A percentile compares a stretch with the other conserved stretches of the same genome.
These are phyloP conservation scores for Aphelenchoides avenae DNA, from an alignment of 1,140 invertebrate genomes.

Conservation along the genomic window DNA sequence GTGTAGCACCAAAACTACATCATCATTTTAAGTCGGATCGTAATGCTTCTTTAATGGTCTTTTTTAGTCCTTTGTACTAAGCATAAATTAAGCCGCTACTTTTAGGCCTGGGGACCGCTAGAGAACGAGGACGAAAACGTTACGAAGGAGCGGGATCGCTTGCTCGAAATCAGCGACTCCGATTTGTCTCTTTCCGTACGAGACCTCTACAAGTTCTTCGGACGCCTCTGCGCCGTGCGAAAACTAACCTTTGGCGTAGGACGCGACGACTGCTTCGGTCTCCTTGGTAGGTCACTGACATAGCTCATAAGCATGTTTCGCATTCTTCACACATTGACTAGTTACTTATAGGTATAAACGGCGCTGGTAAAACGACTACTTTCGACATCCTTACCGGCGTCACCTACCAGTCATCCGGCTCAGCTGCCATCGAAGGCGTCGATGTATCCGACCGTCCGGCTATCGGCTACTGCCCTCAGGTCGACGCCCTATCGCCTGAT, in stretches of 20 bases:
- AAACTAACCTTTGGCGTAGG: conserved; percentile 44
- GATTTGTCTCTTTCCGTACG: conserved; percentile 31
- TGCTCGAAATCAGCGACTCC: conserved; percentile 7
- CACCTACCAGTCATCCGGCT: conserved; percentile 20
- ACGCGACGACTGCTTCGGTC: conserved; percentile 43
- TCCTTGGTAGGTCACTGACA: conserved; percentile 45
- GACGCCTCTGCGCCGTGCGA: conserved; percentile 35
- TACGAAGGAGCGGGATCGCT: conserved; percentile 20
- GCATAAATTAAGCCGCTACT: no score
- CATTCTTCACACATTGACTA: neutral
- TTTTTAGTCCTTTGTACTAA: no score
- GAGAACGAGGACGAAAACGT: conserved; percentile 45
- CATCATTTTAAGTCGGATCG: no score
- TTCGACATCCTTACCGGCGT: conserved; percentile 46
- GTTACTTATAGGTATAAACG: conserved; percentile 37
- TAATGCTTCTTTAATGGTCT: no score
- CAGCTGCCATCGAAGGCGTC: conserved; percentile 28
- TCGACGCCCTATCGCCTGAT: conserved; percentile 41
- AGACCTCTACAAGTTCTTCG: conserved; percentile 39
- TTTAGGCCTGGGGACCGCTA: no score
- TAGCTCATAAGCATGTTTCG: conserved; percentile 6
- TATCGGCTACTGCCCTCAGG: conserved; percentile 49
- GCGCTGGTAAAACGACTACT: conserved; percentile 48
- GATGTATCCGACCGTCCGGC: conserved; percentile 28
- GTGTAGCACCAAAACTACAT: no score